These are phyloP conservation scores for Symphodus melops DNA, from an alignment of 2,113 vertebrate species.

Conservation along the genomic window DNA sequence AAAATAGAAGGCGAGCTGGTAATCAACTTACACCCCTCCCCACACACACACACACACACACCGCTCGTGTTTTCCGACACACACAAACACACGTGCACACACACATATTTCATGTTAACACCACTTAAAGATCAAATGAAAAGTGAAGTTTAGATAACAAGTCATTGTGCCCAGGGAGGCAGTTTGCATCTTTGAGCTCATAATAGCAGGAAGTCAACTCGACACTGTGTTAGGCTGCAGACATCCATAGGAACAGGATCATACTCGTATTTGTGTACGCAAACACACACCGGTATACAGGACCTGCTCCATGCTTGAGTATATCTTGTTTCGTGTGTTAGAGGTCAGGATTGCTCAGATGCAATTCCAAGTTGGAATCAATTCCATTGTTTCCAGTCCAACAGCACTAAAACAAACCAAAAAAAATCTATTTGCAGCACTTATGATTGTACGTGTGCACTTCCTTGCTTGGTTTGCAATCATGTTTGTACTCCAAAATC, in stretches of 20 bases:
- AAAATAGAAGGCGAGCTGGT: conserved; percentile 78
- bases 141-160: conserved; percentile 81
- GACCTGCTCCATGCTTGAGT: no score
- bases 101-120: conserved; percentile 59
- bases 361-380: no score
- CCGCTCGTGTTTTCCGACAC: conserved; percentile 4
- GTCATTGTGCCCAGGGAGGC: conserved; percentile 82
- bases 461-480: no score
- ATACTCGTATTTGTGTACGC: not conserved
- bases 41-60: not conserved
- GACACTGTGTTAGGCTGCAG: conserved; percentile 11
- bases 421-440: conserved; percentile 6
- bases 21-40: conserved; percentile 86
- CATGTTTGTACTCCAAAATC: no score
- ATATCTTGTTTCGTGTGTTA: no score
- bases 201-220: conserved; percentile 53
- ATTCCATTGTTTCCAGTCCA: no score
- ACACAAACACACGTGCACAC: not conserved
- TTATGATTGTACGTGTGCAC: not conserved
- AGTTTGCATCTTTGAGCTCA: conserved; percentile 80
- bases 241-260: not conserved
- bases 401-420: no score
- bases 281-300: not conserved
- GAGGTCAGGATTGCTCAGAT: no score
- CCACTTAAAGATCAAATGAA: conserved; percentile 88